Conservation (phyloP, 2,113 vertebrate species). For the Gobio gobio region DNA sequence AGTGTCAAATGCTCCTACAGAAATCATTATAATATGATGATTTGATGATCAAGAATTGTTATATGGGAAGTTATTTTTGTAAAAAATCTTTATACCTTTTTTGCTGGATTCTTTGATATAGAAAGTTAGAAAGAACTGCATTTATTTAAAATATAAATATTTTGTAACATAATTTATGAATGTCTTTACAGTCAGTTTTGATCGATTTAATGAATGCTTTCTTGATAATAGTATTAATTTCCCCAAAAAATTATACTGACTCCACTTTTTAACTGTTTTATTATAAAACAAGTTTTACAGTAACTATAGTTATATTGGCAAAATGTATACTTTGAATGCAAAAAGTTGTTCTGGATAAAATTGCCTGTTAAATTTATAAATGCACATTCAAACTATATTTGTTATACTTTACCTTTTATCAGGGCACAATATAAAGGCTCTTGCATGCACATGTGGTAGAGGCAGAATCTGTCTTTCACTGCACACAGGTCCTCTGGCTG, state of each 20-base stretch:
- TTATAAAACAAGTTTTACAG: no score
- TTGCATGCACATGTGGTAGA: background rate
- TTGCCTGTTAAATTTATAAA: background rate
- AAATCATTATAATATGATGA: background rate
- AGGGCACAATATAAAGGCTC: background rate
- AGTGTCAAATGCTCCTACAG: background rate
- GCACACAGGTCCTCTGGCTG: constrained; percentile 1
- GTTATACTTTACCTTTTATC: background rate
- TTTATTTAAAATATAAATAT: background rate
- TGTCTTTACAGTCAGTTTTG: background rate
- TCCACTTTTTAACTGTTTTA: no score
- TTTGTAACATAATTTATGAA: background rate
- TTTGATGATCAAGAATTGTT: background rate
- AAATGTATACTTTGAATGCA: no score
- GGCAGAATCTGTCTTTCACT: background rate
- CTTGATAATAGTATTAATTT: no score
- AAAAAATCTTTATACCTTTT: no score
- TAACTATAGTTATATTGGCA: no score
- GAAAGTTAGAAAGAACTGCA: no score
- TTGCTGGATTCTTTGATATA: no score
- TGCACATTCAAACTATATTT: background rate
- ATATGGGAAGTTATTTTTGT: no score
- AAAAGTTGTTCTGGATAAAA: background rate
- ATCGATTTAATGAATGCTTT: no score
- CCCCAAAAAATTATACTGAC: no score